Conservation (phyloP, 1,140 invertebrate species). For the Cardiocondyla obscurior region DNA sequence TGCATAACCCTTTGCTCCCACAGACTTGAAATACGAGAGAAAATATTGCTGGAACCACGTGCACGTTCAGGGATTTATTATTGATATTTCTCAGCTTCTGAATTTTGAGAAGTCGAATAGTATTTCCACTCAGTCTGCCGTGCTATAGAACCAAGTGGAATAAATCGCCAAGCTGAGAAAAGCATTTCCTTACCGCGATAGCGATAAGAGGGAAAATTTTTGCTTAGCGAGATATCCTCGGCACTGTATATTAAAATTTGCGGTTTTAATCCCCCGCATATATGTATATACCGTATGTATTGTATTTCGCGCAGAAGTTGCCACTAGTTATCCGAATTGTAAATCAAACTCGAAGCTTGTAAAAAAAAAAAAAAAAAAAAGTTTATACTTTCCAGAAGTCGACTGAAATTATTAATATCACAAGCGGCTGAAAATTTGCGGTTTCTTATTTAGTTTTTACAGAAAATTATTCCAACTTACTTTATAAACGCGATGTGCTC, state of each 20-base stretch:
- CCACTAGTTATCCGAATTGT: not conserved
- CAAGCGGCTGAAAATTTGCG: not conserved
- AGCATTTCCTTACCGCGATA: slow-evolving; percentile 8
- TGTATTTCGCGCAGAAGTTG: not conserved
- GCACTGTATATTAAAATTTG: not conserved
- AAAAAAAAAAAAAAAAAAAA: not conserved
- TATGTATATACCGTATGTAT: not conserved
- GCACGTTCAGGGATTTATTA: slow-evolving; percentile 39
- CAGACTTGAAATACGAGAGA: slow-evolving; percentile 54
- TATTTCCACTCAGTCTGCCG: slow-evolving; percentile 42
- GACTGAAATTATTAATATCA: not conserved
- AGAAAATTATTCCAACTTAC: not conserved
- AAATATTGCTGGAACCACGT: slow-evolving; percentile 62
- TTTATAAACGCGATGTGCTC: not conserved
- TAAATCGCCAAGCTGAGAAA: slow-evolving; percentile 33
- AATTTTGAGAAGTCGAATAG: slow-evolving; percentile 40
- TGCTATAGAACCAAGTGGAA: slow-evolving; percentile 15
- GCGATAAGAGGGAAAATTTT: slow-evolving; percentile 9
- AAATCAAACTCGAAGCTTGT: not conserved
- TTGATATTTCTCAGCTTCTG: slow-evolving; percentile 55
- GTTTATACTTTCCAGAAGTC: too few species aligned
- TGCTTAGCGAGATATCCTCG: not conserved
- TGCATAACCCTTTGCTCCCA: slow-evolving; percentile 64
- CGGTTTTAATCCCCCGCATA: not conserved
- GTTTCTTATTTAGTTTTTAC: not conserved